Conservation (phyloP, 2,797 vertebrate genomes). For the Sebastes goodei region DNA sequence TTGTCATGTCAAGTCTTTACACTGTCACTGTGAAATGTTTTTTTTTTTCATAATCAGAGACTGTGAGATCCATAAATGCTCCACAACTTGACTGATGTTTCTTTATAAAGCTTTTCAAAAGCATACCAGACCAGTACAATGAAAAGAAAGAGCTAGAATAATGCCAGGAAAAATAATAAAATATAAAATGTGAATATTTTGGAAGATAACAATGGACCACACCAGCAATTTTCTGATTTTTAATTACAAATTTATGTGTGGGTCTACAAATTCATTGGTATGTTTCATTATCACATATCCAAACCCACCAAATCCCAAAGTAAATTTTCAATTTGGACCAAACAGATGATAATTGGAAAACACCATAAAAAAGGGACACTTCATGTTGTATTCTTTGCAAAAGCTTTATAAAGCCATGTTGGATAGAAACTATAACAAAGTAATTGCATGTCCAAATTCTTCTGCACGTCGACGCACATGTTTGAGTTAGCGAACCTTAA, state of each 20-base stretch:
- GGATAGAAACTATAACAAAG: background rate
- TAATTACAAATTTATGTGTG: background rate
- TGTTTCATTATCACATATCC: background rate
- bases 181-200: background rate
- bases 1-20: slow-evolving; percentile 20
- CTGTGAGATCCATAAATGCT: background rate
- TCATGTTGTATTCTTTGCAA: slow-evolving; percentile 22
- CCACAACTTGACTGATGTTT: background rate
- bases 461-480: slow-evolving; percentile 42
- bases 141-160: background rate
- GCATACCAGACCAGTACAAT: background rate
- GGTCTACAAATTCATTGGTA: background rate
- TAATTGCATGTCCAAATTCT: slow-evolving; percentile 54
- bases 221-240: background rate
- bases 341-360: background rate
- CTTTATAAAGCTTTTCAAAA: slow-evolving; percentile 47
- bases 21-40: slow-evolving; percentile 33
- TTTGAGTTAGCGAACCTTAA: slow-evolving; percentile 9
- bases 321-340: background rate
- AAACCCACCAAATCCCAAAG: background rate
- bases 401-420: slow-evolving; percentile 50
- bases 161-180: background rate
- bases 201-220: background rate
- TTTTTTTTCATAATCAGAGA: slow-evolving; percentile 27
- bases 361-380: background rate